Percentiles rank a stretch among this genome's conserved stretches.
Evolutionary conservation across 2,113 vertebrate species (phyloP).

Genomic region (Gnathonemus longibarbis): DNA sequence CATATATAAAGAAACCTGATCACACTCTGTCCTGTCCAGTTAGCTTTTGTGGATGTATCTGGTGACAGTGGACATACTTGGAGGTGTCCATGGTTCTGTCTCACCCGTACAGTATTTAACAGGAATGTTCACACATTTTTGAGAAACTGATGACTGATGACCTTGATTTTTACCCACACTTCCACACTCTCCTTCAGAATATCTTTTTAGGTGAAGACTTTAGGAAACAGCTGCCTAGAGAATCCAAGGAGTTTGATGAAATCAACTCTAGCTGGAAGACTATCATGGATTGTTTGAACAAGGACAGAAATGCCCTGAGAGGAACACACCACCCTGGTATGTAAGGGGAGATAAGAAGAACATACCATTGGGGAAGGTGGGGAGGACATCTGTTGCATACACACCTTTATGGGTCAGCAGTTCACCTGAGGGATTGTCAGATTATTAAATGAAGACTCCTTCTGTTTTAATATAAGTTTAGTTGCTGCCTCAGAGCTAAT

Average conservation of each 20-base stretch:
- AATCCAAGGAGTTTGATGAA: slow-evolving; percentile 68
- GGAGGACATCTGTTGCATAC: not conserved
- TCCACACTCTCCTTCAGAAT: slow-evolving; percentile 57
- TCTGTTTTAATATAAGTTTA: not conserved
- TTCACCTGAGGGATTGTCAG: not conserved
- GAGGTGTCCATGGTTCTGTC: not conserved
- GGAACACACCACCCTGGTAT: slow-evolving; percentile 74
- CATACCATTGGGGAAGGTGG: not conserved
- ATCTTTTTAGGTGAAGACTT: slow-evolving; percentile 84
- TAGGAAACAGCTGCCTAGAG: slow-evolving; percentile 70
- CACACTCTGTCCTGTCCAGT: not conserved
- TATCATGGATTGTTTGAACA: slow-evolving; percentile 63
- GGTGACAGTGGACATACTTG: not conserved
- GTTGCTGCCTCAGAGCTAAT: not conserved
- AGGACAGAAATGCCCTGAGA: slow-evolving; percentile 66
- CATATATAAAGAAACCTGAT: not conserved
- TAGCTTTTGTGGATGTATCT: not conserved
- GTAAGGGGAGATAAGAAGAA: slow-evolving; percentile 9
- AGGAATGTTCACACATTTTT: not conserved
- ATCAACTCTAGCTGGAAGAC: slow-evolving; percentile 70
- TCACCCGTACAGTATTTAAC: not conserved
- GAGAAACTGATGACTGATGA: not conserved
- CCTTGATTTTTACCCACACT: not conserved
- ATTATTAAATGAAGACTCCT: not conserved
- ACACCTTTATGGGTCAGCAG: not conserved